A percentile compares a stretch with the other conserved stretches of the same genome.
Conservation (phyloP, 2,888 invertebrate species). For the Eledona agricola region DNA sequence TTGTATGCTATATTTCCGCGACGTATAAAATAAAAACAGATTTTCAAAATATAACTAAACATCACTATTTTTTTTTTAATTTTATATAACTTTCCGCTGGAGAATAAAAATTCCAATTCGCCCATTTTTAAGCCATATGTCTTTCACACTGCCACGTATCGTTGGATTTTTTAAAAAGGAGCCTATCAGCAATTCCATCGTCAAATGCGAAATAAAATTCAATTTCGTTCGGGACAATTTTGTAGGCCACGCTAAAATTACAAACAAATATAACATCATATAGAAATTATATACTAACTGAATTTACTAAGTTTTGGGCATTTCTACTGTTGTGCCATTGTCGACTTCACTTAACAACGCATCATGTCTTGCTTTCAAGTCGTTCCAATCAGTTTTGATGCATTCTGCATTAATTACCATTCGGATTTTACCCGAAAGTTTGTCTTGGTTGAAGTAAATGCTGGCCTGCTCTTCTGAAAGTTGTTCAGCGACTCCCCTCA, state of each 20-base stretch:
- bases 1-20: too few species aligned
- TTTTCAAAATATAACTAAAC: too few species aligned
- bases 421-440: constrained; percentile 52
- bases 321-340: background rate
- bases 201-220: background rate
- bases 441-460: constrained; percentile 61
- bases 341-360: constrained; percentile 54
- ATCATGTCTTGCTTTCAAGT: constrained; percentile 62
- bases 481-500: constrained; percentile 60
- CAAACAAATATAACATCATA: too few species aligned
- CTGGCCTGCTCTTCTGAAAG: constrained; percentile 53
- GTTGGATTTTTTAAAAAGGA: background rate
- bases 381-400: constrained; percentile 61
- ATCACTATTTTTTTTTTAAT: too few species aligned
- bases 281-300: too few species aligned
- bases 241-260: constrained; percentile 7
- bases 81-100: too few species aligned
- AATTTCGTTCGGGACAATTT: background rate
- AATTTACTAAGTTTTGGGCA: background rate
- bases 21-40: too few species aligned
- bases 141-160: background rate
- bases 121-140: background rate
- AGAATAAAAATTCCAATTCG: too few species aligned
- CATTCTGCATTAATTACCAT: constrained; percentile 63
- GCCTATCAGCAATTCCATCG: constrained; percentile 1